phyloP scores from a whole-genome alignment of 2,888 invertebrate species.

The Sussaba pulchella region DNA sequence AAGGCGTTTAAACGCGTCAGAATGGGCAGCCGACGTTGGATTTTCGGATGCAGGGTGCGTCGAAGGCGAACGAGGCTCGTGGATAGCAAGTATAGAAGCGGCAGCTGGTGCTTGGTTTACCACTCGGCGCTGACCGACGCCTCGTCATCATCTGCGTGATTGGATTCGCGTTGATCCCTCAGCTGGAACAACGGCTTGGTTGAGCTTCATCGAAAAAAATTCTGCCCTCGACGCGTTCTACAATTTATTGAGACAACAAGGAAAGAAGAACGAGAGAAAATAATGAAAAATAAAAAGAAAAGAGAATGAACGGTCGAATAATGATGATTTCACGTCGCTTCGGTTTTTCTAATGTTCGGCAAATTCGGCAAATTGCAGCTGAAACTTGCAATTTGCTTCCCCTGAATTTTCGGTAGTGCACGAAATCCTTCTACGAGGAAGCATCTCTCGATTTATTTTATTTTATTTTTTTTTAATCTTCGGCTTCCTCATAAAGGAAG shows the following conservation, averaged over 20 bases:
- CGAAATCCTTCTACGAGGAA: too few relatives aligned
- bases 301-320: slow-evolving; percentile 33
- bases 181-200: slow-evolving; percentile 51
- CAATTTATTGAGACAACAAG: neutral
- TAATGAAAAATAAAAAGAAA: neutral
- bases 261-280: neutral
- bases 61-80: neutral
- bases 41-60: slow-evolving; percentile 5
- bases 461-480: too few relatives aligned
- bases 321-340: slow-evolving; percentile 50
- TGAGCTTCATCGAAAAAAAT: slow-evolving; percentile 45
- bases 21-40: neutral
- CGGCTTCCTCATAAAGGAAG: too few relatives aligned
- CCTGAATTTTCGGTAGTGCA: too few relatives aligned
- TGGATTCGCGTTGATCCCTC: slow-evolving; percentile 72
- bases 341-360: too few relatives aligned
- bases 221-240: neutral
- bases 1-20: slow-evolving; percentile 1
- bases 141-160: slow-evolving; percentile 78
- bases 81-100: slow-evolving; percentile 16
- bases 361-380: too few relatives aligned
- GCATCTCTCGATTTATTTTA: too few relatives aligned
- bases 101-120: slow-evolving; percentile 63
- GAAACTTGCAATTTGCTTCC: too few relatives aligned
- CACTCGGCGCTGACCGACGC: slow-evolving; percentile 64